Conservation (phyloP, 2,888 invertebrate species). For the Morinoia aosen region DNA sequence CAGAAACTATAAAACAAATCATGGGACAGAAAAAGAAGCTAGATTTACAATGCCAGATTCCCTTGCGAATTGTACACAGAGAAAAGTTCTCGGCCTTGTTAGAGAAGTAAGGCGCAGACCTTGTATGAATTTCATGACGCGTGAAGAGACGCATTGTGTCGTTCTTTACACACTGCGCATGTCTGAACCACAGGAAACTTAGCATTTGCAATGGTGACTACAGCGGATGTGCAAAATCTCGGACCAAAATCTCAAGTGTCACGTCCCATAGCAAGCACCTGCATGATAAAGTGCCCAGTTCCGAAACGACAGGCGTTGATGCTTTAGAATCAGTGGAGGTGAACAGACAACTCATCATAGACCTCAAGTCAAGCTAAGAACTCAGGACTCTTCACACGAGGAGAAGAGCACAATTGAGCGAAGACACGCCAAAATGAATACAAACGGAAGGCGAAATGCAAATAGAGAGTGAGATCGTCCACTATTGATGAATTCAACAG, state of each 20-base stretch:
- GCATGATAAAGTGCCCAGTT: background rate
- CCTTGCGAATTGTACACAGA: background rate
- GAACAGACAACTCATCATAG: too few species aligned
- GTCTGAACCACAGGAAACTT: background rate
- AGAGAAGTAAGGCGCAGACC: background rate
- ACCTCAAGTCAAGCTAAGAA: too few species aligned
- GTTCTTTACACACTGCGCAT: background rate
- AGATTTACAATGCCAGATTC: background rate
- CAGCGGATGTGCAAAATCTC: background rate
- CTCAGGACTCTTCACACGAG: too few species aligned
- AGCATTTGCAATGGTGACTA: background rate
- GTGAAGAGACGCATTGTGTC: background rate
- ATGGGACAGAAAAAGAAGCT: too few species aligned
- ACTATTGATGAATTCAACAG: too few species aligned
- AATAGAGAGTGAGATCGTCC: too few species aligned
- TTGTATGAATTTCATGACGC: background rate
- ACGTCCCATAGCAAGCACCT: background rate
- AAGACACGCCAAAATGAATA: too few species aligned
- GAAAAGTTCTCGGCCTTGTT: background rate
- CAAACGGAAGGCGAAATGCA: too few species aligned
- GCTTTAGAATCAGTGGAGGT: too few species aligned
- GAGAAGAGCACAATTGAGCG: too few species aligned
- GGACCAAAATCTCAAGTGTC: background rate
- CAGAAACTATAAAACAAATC: too few species aligned
- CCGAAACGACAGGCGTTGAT: background rate